These are phyloP conservation scores for Noctua fimbriata DNA, from an alignment of 2,888 invertebrate genomes.

Conservation along the genomic window DNA sequence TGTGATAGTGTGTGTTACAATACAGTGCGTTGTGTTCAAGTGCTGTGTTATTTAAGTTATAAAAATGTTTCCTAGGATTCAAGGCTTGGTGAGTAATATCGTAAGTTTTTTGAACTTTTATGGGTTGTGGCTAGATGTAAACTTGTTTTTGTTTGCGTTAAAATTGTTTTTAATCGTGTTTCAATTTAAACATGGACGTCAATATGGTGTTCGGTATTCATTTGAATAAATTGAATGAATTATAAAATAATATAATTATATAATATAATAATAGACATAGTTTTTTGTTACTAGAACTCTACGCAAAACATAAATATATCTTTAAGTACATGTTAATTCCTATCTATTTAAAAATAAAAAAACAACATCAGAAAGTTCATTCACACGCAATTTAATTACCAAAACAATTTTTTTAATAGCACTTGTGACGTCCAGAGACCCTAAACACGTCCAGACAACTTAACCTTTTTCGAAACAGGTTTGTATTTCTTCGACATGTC, in stretches of 20 bases:
- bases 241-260: too few species aligned
- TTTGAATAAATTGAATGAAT: background rate
- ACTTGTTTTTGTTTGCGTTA: conserved; percentile 2
- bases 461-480: conserved; percentile 17
- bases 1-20: conserved; percentile 72
- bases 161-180: background rate
- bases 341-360: background rate
- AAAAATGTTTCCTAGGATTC: conserved; percentile 88
- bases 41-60: conserved; percentile 63
- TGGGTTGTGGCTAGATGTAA: background rate
- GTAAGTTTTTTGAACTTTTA: conserved; percentile 33
- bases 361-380: conserved; percentile 9
- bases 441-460: conserved; percentile 29
- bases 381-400: background rate
- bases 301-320: background rate
- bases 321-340: too few species aligned
- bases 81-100: conserved; percentile 84
- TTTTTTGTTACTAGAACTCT: background rate
- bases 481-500: background rate
- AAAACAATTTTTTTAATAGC: conserved; percentile 19
- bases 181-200: background rate
- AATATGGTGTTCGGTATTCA: background rate
- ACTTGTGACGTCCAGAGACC: conserved; percentile 26
- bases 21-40: conserved; percentile 75
- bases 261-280: too few species aligned